Evolutionary conservation across 2,797 vertebrate species (phyloP).

Genomic region (Toxotes lorentzi): DNA sequence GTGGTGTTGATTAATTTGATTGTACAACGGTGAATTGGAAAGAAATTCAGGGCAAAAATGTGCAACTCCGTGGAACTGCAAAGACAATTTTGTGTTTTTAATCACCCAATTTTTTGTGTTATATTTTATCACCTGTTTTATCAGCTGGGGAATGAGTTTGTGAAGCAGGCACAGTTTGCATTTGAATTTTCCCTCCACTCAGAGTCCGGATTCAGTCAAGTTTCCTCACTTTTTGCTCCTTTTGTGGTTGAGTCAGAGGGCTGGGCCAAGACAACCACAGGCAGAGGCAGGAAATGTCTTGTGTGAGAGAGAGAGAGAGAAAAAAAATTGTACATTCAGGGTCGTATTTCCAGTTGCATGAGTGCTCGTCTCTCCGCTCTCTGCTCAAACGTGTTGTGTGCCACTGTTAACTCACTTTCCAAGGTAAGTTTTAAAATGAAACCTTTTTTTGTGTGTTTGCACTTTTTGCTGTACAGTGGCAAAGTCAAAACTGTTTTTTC

Average conservation of each 20-base stretch:
- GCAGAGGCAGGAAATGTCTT: constrained; percentile 73
- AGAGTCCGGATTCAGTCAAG: constrained; percentile 26
- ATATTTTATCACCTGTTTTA: too few relatives aligned
- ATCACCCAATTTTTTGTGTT: too few relatives aligned
- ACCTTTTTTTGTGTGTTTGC: not conserved
- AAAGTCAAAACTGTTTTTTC: not conserved
- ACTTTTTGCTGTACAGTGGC: not conserved
- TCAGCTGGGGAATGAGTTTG: too few relatives aligned
- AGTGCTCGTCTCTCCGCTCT: constrained; percentile 35
- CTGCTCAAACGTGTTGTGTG: constrained; percentile 41
- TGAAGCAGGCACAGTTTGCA: not conserved
- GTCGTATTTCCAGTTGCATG: constrained; percentile 34
- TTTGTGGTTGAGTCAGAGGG: constrained; percentile 63
- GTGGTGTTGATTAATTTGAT: too few relatives aligned
- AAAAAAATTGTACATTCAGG: constrained; percentile 26
- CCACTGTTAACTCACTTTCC: constrained; percentile 4
- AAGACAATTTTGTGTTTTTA: too few relatives aligned
- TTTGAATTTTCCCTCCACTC: not conserved
- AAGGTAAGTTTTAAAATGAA: constrained; percentile 61
- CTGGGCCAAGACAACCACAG: constrained; percentile 47
- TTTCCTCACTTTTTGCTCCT: constrained; percentile 20
- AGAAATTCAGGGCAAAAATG: too few relatives aligned
- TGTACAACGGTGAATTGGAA: not conserved
- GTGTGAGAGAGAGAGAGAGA: constrained; percentile 9
- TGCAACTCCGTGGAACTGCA: too few relatives aligned